Evolutionary conservation across 1,140 invertebrate genomes (phyloP).

Genomic region (Caenorhabditis latens): DNA sequence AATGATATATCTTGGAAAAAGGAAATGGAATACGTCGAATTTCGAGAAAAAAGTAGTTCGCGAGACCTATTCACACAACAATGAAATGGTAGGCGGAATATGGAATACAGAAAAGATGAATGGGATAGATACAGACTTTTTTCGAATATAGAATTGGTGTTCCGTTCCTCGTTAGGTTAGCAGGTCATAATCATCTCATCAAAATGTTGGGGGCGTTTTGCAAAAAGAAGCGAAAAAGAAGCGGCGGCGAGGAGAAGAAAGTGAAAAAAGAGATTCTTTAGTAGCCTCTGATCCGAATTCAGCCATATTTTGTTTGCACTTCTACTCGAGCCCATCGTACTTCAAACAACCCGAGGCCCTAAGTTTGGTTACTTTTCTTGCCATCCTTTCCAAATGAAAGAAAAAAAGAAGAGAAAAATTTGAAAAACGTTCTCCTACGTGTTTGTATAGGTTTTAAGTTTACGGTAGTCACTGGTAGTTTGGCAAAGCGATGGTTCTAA

Average conservation of each 20-base stretch:
- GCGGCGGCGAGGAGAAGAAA: neutral
- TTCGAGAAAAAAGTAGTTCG: slow-evolving; percentile 12
- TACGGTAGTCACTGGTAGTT: slow-evolving; percentile 16
- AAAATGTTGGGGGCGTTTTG: slow-evolving; percentile 20
- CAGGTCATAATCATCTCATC: slow-evolving; percentile 52
- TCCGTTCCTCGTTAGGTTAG: slow-evolving; percentile 53
- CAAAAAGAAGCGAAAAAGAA: neutral
- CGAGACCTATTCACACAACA: slow-evolving; percentile 39
- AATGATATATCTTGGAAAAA: neutral
- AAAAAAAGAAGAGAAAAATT: neutral
- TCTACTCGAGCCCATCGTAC: slow-evolving; percentile 49
- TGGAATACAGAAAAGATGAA: slow-evolving; percentile 48
- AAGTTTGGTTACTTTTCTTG: slow-evolving; percentile 48
- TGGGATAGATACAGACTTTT: slow-evolving; percentile 47
- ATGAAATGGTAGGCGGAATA: slow-evolving; percentile 40
- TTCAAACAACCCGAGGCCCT: slow-evolving; percentile 39
- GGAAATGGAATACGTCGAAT: neutral
- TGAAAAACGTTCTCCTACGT: neutral
- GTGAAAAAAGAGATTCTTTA: neutral
- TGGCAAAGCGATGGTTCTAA: neutral
- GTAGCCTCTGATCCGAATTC: slow-evolving; percentile 54
- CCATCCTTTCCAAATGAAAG: slow-evolving; percentile 16
- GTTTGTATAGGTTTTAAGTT: slow-evolving; percentile 16
- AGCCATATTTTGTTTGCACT: slow-evolving; percentile 46
- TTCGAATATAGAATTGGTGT: neutral